Percentiles rank a stretch among this genome's conserved stretches.
Conservation (phyloP, 2,888 invertebrate genomes). For the Aporophyla lueneburgensis region DNA sequence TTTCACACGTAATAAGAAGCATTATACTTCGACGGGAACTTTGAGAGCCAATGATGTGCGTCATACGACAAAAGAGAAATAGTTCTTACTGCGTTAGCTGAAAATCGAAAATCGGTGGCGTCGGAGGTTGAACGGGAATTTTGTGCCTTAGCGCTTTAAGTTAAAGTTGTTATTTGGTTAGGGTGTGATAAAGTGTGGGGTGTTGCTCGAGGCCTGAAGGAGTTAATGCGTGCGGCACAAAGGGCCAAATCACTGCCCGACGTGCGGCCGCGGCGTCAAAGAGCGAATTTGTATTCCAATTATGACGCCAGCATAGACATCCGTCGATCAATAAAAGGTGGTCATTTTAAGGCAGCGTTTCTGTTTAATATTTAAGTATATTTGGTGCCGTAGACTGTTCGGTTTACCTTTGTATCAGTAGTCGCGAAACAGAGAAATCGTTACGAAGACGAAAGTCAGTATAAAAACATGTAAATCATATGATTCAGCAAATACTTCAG, state of each 20-base stretch:
- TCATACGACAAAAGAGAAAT: conserved; percentile 77
- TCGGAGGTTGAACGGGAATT: conserved; percentile 50
- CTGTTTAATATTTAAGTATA: conserved; percentile 15
- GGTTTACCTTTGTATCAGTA: neutral
- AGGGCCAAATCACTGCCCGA: conserved; percentile 90
- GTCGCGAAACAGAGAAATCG: no score
- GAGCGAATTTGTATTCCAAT: conserved; percentile 90
- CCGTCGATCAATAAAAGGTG: conserved; percentile 71
- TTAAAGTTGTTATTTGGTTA: conserved; percentile 75
- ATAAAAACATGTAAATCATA: neutral
- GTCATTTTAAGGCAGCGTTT: conserved; percentile 61
- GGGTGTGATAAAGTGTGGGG: conserved; percentile 73
- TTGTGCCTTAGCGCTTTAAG: conserved; percentile 57
- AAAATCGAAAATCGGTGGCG: conserved; percentile 82
- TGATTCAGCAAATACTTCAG: neutral
- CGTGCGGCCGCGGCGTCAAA: conserved; percentile 85
- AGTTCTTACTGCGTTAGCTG: conserved; percentile 82
- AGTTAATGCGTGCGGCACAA: conserved; percentile 90
- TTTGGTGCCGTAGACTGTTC: neutral
- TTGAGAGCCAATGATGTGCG: conserved; percentile 59
- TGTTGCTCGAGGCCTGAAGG: conserved; percentile 86
- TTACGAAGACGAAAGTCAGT: neutral
- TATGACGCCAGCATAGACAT: conserved; percentile 82
- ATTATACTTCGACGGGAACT: conserved; percentile 66
- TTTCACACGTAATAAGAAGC: conserved; percentile 68